These are phyloP conservation scores for Microtus californicus DNA, from an alignment of 2,797 vertebrate species.

Conservation along the genomic window DNA sequence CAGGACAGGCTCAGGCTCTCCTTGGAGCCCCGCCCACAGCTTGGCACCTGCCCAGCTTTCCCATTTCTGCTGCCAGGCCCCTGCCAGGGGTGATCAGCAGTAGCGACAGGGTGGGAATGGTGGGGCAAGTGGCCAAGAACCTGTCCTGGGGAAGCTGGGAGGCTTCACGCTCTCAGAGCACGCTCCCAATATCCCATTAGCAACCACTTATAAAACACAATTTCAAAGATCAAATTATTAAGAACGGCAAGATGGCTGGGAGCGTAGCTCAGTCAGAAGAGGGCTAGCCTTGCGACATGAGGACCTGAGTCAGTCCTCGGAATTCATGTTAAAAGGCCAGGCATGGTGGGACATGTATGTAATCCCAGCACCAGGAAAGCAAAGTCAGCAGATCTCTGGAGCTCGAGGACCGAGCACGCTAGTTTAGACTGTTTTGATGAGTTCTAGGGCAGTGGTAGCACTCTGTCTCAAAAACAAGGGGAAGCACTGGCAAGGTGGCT, in stretches of 20 bases:
- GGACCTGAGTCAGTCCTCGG: neutral
- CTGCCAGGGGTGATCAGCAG: constrained; percentile 2
- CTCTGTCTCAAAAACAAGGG: neutral
- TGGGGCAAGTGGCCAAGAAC: neutral
- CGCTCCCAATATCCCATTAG: neutral
- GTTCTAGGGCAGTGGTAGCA: neutral
- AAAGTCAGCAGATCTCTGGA: neutral
- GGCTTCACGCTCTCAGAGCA: neutral
- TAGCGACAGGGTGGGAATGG: neutral
- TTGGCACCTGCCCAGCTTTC: neutral
- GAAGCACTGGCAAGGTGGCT: neutral
- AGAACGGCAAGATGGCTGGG: constrained; percentile 4
- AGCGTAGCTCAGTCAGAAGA: neutral
- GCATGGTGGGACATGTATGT: neutral
- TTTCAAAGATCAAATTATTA: constrained; percentile 46
- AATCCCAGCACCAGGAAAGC: neutral
- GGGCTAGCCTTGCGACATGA: neutral
- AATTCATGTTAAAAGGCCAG: neutral
- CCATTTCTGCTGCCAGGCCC: neutral
- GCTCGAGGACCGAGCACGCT: neutral
- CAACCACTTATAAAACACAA: constrained; percentile 13
- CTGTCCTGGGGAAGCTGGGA: neutral
- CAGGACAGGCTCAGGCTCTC: neutral
- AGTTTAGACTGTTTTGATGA: neutral
- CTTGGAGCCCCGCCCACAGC: neutral